Percentiles rank a stretch among this genome's conserved stretches.
phyloP scores from a whole-genome alignment of 2,888 invertebrate species.

The Dicycla oo region DNA sequence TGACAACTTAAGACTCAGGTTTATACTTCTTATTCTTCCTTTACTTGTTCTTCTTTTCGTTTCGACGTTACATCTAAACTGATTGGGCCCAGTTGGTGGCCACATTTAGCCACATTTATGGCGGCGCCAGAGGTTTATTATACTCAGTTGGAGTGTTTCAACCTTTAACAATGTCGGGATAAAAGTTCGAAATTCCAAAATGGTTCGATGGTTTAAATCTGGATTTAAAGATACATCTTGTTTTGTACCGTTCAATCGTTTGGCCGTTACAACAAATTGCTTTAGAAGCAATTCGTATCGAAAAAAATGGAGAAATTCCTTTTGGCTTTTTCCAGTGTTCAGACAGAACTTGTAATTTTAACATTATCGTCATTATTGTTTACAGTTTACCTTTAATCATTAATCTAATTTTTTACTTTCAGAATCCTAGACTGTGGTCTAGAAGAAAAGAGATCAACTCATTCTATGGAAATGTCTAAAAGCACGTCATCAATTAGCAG shows the following conservation, averaged over 20 bases:
- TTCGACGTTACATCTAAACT: too few species aligned
- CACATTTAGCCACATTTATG: too few species aligned
- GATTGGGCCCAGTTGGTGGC: too few species aligned
- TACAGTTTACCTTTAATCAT: neutral
- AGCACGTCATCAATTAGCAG: slow-evolving; percentile 88
- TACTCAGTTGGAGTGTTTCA: too few species aligned
- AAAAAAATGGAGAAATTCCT: neutral
- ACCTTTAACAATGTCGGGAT: neutral
- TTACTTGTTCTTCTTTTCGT: too few species aligned
- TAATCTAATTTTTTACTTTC: slow-evolving; percentile 12
- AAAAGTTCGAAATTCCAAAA: neutral
- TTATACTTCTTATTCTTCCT: too few species aligned
- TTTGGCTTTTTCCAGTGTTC: neutral
- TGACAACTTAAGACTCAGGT: too few species aligned
- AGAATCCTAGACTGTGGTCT: slow-evolving; percentile 86
- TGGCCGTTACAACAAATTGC: too few species aligned
- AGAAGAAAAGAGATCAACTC: slow-evolving; percentile 84
- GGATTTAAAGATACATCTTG: neutral
- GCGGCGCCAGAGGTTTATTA: too few species aligned
- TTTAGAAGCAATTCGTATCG: neutral
- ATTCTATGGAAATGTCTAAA: slow-evolving; percentile 89
- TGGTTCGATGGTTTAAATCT: neutral
- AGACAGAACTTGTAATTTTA: neutral
- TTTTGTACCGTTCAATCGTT: neutral
- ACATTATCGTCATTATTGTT: neutral